Evolutionary conservation across 1,140 invertebrate species (phyloP).

Genomic region (Cydia amplana): DNA sequence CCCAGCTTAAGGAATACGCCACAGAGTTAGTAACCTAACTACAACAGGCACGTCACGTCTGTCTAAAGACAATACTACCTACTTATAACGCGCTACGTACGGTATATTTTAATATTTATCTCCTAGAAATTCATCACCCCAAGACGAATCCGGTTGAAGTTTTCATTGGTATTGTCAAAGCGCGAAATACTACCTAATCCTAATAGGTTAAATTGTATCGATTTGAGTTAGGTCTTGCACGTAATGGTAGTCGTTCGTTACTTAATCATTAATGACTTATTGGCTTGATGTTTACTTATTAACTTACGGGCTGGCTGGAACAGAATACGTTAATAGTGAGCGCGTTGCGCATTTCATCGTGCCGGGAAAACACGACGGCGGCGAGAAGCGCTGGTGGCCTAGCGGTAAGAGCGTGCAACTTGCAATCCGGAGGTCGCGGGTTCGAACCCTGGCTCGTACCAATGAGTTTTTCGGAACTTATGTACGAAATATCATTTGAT

Average conservation of each 20-base stretch:
- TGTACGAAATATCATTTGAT: no score
- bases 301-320: not conserved
- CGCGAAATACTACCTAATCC: not conserved
- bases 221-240: not conserved
- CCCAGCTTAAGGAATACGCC: no score
- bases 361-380: not conserved
- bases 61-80: no score
- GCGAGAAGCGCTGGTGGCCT: no score
- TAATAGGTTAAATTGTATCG: constrained; percentile 1
- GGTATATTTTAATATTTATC: not conserved
- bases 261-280: not conserved
- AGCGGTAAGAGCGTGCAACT: no score
- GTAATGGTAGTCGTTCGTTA: not conserved
- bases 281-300: not conserved
- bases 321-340: not conserved
- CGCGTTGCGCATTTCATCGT: not conserved
- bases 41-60: no score
- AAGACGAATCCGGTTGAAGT: not conserved
- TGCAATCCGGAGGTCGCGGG: no score
- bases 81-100: no score
- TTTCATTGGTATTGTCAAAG: constrained; percentile 1
- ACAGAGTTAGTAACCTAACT: no score
- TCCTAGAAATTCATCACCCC: not conserved
- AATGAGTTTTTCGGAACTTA: no score
- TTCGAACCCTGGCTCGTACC: no score